Base-by-base conservation (phyloP, 2,797 vertebrate genomes). In the Acanthiza pusilla region DNA sequence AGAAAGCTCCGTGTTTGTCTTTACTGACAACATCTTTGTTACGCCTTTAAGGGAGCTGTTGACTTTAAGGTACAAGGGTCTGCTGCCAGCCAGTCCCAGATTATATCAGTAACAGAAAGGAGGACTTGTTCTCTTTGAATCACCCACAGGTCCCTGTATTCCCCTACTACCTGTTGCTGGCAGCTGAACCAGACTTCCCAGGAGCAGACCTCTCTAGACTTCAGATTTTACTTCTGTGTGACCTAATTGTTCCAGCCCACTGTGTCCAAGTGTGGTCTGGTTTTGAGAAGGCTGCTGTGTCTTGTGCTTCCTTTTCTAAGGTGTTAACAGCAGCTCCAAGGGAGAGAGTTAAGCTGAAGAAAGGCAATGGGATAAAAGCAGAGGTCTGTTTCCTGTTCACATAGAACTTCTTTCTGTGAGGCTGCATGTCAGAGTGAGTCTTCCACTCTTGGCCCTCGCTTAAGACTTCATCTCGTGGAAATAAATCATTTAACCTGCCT, bases 41-140 rank as follows among this genome's bases (percentile, higher is more conserved):
- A 62, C 0, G 5, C 85, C 47, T 88, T 70, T 81, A 66, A 91
- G 51, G 40, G 47, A 81, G 43, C 57, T 81, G 54, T 93, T 95
- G 68, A 88, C 73, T 63, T 92, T 57, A 81, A 65, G 62, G 91
- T 91, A 38, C 83, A 90, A 88, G 86, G 74, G 55, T 94, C 85
- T 96, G 76, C 67, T 91, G 83, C 80, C 60, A 90, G 66, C 43
- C 54, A 81, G 76, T 62, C 76, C 47, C 62, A 86, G 73, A 70
- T 84, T 29, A 1, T 70, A 70, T 79, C 74, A 58, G 22, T 30
- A 75, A 58, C 47, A 91, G 79, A 85, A 93, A 75, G 79, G 30
- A 86, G 32, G 87, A 60, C 22, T 75, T 91, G 54, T 58, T 83
- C 57, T 83, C 54, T 85, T 78, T 7, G 15, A 36, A 51, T 55